These are phyloP conservation scores for Thereva nobilitata DNA, from an alignment of 2,888 invertebrate species.

Conservation along the genomic window DNA sequence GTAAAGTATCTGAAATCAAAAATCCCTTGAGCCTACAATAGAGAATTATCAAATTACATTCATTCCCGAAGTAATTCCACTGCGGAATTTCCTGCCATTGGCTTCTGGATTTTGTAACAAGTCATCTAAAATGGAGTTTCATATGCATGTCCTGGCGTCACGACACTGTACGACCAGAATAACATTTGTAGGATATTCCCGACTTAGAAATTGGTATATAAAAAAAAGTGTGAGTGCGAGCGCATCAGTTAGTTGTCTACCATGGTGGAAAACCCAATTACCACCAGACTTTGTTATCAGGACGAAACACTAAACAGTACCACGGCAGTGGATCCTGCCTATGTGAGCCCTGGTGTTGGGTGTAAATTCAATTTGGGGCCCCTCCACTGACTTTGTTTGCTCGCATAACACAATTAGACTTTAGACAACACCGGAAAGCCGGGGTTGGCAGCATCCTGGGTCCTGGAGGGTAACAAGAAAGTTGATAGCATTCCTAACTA, in stretches of 20 bases:
- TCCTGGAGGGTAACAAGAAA: background rate
- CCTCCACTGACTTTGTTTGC: constrained; percentile 32
- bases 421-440: constrained; percentile 24
- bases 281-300: constrained; percentile 34
- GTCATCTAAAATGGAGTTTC: background rate
- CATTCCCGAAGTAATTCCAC: constrained; percentile 19
- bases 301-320: constrained; percentile 33
- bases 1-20: too few species aligned
- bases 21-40: too few species aligned
- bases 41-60: constrained; percentile 26
- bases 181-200: background rate
- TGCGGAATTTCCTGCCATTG: constrained; percentile 15
- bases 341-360: constrained; percentile 18
- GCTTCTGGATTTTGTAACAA: constrained; percentile 14
- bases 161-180: background rate
- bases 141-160: constrained; percentile 18
- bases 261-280: constrained; percentile 34
- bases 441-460: constrained; percentile 13
- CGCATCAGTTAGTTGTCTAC: constrained; percentile 33
- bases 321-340: constrained; percentile 29
- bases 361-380: constrained; percentile 33
- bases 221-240: constrained; percentile 1
- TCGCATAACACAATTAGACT: constrained; percentile 34
- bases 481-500: background rate
- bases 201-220: background rate